These are phyloP conservation scores for Stenichneumon culpator DNA, from an alignment of 2,888 invertebrate species.

Conservation along the genomic window DNA sequence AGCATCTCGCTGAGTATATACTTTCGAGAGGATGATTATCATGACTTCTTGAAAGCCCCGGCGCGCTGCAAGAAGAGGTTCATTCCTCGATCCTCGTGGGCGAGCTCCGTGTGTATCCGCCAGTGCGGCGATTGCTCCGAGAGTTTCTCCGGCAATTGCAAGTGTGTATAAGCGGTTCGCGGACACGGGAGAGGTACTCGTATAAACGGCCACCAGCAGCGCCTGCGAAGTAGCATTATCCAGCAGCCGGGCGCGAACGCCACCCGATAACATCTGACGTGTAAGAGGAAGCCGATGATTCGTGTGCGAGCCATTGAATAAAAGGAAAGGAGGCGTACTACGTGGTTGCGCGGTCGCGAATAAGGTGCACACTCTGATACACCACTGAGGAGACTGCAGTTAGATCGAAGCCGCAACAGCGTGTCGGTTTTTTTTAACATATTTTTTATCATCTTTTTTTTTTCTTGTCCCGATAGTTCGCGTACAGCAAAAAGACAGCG, in stretches of 20 bases:
- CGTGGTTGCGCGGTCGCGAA: constrained; percentile 15
- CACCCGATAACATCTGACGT: constrained; percentile 70
- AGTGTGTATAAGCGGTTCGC: constrained; percentile 43
- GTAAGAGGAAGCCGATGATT: constrained; percentile 70
- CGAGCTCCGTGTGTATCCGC: constrained; percentile 4
- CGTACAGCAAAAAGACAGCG: too few relatives aligned
- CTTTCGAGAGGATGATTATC: constrained; percentile 48
- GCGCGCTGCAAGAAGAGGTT: constrained; percentile 32
- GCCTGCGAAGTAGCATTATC: constrained; percentile 67
- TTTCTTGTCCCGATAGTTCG: not conserved
- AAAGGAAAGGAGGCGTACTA: constrained; percentile 48
- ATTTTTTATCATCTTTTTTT: not conserved
- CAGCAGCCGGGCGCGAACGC: constrained; percentile 51
- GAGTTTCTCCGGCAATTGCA: constrained; percentile 24
- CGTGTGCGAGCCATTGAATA: constrained; percentile 61
- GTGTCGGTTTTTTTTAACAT: not conserved
- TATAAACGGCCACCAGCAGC: constrained; percentile 60
- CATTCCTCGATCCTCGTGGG: constrained; percentile 36
- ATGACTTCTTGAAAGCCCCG: constrained; percentile 38
- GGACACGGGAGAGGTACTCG: constrained; percentile 51
- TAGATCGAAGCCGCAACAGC: constrained; percentile 29
- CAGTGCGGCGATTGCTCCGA: constrained; percentile 19
- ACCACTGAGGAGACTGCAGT: constrained; percentile 2
- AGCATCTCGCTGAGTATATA: constrained; percentile 40
- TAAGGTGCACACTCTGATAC: constrained; percentile 22